Percentiles rank a stretch among this genome's conserved stretches.
Conservation (phyloP, 2,888 invertebrate genomes). For the Neoascia interrupta region DNA sequence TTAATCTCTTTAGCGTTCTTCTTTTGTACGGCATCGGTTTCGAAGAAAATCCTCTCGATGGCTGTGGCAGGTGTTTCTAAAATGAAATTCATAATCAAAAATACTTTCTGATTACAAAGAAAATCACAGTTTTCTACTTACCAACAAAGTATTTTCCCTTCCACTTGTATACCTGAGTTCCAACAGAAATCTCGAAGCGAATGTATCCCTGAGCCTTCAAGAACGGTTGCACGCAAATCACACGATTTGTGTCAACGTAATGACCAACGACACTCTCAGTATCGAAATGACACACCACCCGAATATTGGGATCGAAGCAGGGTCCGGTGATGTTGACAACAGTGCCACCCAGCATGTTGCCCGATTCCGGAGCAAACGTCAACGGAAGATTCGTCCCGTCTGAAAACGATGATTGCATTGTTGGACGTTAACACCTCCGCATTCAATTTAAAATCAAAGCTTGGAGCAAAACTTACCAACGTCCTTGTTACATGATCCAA, state of each 20-base stretch:
- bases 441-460: not conserved
- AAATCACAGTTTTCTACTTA: constrained; percentile 79
- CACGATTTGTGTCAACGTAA: constrained; percentile 89
- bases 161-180: constrained; percentile 92
- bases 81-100: not conserved
- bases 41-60: constrained; percentile 91
- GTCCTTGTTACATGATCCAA: constrained; percentile 95
- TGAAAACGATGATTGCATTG: constrained; percentile 77
- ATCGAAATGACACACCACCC: constrained; percentile 91
- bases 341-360: constrained; percentile 98
- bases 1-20: constrained; percentile 87
- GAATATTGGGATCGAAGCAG: constrained; percentile 89
- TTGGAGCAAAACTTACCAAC: constrained; percentile 83
- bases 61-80: constrained; percentile 93
- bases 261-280: constrained; percentile 89
- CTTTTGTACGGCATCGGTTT: constrained; percentile 86
- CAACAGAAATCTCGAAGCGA: constrained; percentile 90
- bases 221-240: constrained; percentile 93
- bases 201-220: constrained; percentile 94
- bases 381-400: constrained; percentile 90
- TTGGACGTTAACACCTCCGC: not conserved
- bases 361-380: constrained; percentile 95
- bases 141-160: constrained; percentile 95
- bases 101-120: not conserved
- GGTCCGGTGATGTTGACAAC: constrained; percentile 98